phyloP scores from a whole-genome alignment of 2,113 vertebrate species.

The Tauraco erythrolophus region DNA sequence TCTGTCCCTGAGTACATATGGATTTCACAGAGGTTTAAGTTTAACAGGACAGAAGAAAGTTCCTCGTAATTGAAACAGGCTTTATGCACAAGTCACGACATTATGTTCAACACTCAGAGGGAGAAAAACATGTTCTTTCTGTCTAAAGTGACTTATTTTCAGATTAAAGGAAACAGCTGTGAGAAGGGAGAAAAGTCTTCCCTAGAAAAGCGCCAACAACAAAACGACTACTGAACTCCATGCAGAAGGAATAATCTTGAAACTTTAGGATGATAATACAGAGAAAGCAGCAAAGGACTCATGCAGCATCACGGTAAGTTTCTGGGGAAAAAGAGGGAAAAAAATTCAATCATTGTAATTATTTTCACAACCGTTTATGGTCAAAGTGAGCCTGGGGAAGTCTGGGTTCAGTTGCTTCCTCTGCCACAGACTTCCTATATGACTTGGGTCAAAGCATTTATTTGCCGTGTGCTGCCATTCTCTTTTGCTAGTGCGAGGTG shows the following conservation, averaged over 20 bases:
- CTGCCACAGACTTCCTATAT: background rate
- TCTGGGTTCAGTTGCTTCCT: background rate
- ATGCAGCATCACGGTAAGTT: fast-evolving
- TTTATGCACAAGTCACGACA: background rate
- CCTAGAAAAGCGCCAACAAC: background rate
- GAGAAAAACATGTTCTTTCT: background rate
- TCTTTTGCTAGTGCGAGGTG: background rate
- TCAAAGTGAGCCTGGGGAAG: background rate
- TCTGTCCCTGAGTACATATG: background rate
- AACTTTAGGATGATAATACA: background rate
- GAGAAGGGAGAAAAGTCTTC: background rate
- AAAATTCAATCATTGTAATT: background rate
- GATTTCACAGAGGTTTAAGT: conserved; percentile 14
- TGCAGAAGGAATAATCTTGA: background rate
- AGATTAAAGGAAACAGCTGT: conserved; percentile 17
- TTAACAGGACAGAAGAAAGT: conserved; percentile 41
- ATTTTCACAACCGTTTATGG: background rate
- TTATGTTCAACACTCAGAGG: background rate
- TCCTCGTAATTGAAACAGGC: background rate
- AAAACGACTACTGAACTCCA: fast-evolving
- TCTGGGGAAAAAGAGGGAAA: background rate
- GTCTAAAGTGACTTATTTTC: conserved; percentile 13
- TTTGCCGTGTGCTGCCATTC: fast-evolving
- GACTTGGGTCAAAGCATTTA: background rate
- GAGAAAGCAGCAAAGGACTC: background rate